Base-by-base conservation (phyloP, 2,113 vertebrate species). In the Dasyprocta punctata region DNA sequence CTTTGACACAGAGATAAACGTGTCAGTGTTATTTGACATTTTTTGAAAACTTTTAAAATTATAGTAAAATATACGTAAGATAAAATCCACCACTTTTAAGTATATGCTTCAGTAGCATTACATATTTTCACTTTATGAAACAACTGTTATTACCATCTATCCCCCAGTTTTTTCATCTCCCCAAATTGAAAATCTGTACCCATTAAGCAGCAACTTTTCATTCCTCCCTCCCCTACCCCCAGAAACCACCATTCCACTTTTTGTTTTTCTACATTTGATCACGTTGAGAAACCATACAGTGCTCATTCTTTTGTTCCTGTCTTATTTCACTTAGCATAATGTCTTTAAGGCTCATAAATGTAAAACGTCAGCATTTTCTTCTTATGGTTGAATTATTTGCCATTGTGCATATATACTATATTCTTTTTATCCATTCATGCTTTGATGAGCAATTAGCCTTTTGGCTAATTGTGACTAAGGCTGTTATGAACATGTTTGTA, bases 1-100 rank as follows among this genome's bases (percentile, higher is more conserved):
- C 44, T 81, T 91, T 96, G 86, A 89, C 63, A 90, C 44, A 92
- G 30, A 44, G 54, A 97, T 44, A 63, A 77, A 86, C 71, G 36
- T 65, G 93, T 67, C 44, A 38, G 63, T 95, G 49, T 85, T 90
- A 41, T 69, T 71, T 96, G 58, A 92, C n/a, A 58, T 85, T 86
- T 69, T 77, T 58, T 8, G 30, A 86, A 65, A 33, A 82, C 81
- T 92, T 89, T 28, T 49, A 33, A 54, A 89, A 77, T 78, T 87
- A n/a, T 65, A 6, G 22, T 71, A 90, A 94, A 90, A 47, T 93
- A 84, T 56, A 58, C 26, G 19, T 85, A 58, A 92, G 16, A 38
- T 49, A 83, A 88, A 92, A 78, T 61, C 67, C 58, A 91, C 78
- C 24, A 65, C 67, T 78, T 49, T 33, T 49, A 84, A 88, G 24